Conservation (phyloP, 35 echinoderm and acorn worm species). For the Lytechinus variegatus region DNA sequence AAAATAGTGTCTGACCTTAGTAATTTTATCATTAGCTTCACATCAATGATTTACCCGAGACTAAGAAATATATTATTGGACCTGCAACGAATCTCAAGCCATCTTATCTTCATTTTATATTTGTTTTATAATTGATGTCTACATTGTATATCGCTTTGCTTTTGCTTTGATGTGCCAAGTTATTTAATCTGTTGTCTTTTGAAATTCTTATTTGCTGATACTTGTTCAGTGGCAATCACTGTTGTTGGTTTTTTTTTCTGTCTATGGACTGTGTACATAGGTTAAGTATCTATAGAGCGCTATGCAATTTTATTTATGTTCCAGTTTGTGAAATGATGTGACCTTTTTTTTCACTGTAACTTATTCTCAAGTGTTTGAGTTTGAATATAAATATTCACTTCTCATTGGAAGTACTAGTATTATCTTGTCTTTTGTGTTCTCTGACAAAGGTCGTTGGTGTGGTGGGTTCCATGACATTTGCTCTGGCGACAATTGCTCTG, state of each 20-base stretch:
- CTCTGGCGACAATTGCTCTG: too few species aligned
- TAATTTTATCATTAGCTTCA: background rate
- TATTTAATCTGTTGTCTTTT: background rate
- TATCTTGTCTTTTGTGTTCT: background rate
- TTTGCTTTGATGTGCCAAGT: background rate
- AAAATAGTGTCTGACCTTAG: too few species aligned
- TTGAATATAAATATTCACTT: background rate
- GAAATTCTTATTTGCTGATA: background rate
- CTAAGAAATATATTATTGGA: background rate
- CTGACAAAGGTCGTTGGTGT: background rate
- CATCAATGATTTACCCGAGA: background rate
- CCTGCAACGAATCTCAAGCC: background rate
- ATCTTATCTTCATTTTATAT: background rate
- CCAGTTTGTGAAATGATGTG: constrained; percentile 26
- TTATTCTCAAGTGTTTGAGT: background rate
- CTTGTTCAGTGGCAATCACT: background rate
- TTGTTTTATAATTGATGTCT: background rate
- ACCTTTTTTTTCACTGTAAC: background rate
- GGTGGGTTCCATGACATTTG: background rate
- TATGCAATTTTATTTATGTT: constrained; percentile 50
- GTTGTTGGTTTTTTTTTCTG: background rate
- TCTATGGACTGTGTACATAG: background rate
- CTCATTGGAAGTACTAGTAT: background rate
- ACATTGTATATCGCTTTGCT: background rate
- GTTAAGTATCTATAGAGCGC: background rate